Evolutionary conservation across 2,797 vertebrate species (phyloP).

Genomic region (Molossus alvarezi): DNA sequence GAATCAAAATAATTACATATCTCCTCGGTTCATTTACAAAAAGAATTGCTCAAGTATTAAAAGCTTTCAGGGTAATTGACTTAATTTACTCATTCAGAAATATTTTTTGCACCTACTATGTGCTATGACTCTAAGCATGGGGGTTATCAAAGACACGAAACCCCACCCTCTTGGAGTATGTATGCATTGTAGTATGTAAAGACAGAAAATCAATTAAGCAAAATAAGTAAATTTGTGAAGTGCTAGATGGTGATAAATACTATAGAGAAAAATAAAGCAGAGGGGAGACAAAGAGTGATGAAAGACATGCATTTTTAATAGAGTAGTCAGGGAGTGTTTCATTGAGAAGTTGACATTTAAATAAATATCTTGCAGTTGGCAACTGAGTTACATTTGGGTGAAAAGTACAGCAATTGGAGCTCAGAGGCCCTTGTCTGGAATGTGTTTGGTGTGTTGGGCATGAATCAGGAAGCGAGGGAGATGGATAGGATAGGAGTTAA

Average conservation of each 20-base stretch:
- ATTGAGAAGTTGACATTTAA: background rate
- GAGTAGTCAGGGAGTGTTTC: background rate
- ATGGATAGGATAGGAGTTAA: background rate
- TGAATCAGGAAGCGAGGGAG: background rate
- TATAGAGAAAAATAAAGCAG: background rate
- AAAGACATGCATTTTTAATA: background rate
- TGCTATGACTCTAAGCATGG: background rate
- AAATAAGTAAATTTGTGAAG: background rate
- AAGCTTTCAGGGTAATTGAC: background rate
- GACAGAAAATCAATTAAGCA: background rate
- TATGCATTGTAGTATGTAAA: background rate
- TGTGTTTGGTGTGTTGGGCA: fast-evolving
- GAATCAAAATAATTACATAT: slow-evolving; percentile 52
- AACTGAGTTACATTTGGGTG: background rate
- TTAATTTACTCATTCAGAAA: slow-evolving; percentile 7
- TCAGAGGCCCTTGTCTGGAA: background rate
- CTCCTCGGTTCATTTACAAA: background rate
- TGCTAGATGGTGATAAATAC: background rate
- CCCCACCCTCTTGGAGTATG: fast-evolving
- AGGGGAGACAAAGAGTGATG: background rate
- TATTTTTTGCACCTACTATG: background rate
- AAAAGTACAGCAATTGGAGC: background rate
- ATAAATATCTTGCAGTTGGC: background rate
- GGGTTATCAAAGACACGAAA: background rate
- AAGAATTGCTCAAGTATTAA: background rate